Percentiles rank a stretch among this genome's conserved stretches.
These are phyloP conservation scores for Rhinatrema bivittatum DNA, from an alignment of 2,797 vertebrate genomes.

Conservation along the genomic window DNA sequence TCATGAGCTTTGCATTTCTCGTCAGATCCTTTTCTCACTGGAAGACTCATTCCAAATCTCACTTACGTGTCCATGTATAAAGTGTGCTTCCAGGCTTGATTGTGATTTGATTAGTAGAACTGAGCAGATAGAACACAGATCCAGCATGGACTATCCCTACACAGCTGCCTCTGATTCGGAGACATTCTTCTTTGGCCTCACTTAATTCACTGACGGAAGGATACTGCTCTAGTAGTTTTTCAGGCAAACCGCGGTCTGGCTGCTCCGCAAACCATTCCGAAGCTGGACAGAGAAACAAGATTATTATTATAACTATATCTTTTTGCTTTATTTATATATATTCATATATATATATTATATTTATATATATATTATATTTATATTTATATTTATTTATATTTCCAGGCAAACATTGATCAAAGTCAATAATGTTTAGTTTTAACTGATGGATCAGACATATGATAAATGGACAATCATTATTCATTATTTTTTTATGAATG, in stretches of 20 bases:
- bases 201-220: background rate
- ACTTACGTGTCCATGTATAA: constrained; percentile 1
- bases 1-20: no score
- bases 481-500: no score
- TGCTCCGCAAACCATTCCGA: constrained; percentile 12
- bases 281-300: background rate
- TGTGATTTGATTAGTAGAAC: background rate
- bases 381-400: background rate
- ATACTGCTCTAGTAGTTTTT: background rate
- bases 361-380: background rate
- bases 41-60: no score
- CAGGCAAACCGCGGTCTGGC: background rate
- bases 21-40: no score
- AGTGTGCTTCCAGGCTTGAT: background rate
- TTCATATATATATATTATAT: no score
- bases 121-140: constrained; percentile 1
- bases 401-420: background rate
- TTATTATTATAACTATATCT: background rate
- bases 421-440: background rate
- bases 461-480: no score
- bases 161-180: background rate
- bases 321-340: background rate
- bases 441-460: no score
- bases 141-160: background rate
- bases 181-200: constrained; percentile 3